These are phyloP conservation scores for Bucorvus abyssinicus DNA, from an alignment of 2,797 vertebrate species.

Conservation along the genomic window DNA sequence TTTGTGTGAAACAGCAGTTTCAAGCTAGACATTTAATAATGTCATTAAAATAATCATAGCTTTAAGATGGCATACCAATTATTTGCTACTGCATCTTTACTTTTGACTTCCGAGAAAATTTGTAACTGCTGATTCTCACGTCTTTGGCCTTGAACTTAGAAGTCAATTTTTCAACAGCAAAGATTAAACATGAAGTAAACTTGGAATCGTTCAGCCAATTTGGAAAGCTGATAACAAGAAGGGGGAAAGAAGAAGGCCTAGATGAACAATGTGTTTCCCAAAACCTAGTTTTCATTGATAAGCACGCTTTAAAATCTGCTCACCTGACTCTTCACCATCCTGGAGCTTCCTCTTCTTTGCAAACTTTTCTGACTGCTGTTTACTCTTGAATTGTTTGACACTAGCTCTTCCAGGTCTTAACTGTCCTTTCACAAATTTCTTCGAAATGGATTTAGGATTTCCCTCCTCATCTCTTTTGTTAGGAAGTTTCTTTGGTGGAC, in stretches of 20 bases:
- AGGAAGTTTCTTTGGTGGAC: conserved; percentile 46
- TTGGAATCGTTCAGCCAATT: not conserved
- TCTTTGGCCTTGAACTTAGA: not conserved
- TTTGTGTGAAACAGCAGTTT: not conserved
- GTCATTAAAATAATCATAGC: not conserved
- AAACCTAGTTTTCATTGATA: not conserved
- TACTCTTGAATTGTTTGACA: conserved; percentile 72
- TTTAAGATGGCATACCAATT: not conserved
- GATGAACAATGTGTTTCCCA: not conserved
- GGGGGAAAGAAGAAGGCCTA: not conserved
- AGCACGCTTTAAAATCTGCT: not conserved
- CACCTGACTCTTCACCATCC: conserved; percentile 45
- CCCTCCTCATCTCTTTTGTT: conserved; percentile 43
- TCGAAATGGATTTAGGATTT: conserved; percentile 59
- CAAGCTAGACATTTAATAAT: not conserved
- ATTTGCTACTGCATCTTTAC: not conserved
- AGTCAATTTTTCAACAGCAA: not conserved
- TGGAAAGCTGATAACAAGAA: not conserved
- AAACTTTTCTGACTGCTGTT: conserved; percentile 57
- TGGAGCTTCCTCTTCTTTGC: conserved; percentile 69
- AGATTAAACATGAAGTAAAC: not conserved
- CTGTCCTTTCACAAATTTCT: conserved; percentile 69
- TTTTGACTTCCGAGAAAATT: not conserved
- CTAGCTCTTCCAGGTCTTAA: conserved; percentile 58
- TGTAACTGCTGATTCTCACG: fast-evolving